phyloP scores from a whole-genome alignment of 2,113 vertebrate species.

The Triplophysa tibetana region DNA sequence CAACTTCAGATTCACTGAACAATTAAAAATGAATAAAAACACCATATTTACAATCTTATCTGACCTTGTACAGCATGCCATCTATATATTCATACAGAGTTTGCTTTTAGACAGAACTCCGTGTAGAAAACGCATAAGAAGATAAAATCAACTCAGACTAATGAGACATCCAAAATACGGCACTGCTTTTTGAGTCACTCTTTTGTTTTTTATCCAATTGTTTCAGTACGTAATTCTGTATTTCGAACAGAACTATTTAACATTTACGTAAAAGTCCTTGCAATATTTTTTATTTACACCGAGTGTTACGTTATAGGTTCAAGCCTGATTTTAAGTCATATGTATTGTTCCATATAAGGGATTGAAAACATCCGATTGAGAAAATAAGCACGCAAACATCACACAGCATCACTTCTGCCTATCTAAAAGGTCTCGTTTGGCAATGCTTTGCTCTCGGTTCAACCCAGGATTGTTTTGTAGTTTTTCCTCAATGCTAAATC shows the following conservation, averaged over 20 bases:
- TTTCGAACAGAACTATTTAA: constrained; percentile 61
- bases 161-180: constrained; percentile 77
- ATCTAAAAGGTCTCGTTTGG: constrained; percentile 36
- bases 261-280: constrained; percentile 49
- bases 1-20: constrained; percentile 79
- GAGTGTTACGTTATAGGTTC: constrained; percentile 22
- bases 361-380: neutral
- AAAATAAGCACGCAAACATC: neutral
- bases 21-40: constrained; percentile 85
- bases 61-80: constrained; percentile 81
- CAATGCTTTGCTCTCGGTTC: constrained; percentile 4
- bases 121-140: constrained; percentile 80
- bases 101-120: constrained; percentile 73
- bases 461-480: neutral
- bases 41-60: constrained; percentile 80
- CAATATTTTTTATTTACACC: constrained; percentile 61
- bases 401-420: constrained; percentile 20
- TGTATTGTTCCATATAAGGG: neutral
- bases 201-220: constrained; percentile 54
- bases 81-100: constrained; percentile 80
- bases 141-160: constrained; percentile 78
- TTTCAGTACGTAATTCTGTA: constrained; percentile 49
- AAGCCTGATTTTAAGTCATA: neutral
- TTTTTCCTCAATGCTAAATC: constrained; percentile 31
- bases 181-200: constrained; percentile 64